These are phyloP conservation scores for Channa striata DNA, from an alignment of 2,797 vertebrate species.

Conservation along the genomic window DNA sequence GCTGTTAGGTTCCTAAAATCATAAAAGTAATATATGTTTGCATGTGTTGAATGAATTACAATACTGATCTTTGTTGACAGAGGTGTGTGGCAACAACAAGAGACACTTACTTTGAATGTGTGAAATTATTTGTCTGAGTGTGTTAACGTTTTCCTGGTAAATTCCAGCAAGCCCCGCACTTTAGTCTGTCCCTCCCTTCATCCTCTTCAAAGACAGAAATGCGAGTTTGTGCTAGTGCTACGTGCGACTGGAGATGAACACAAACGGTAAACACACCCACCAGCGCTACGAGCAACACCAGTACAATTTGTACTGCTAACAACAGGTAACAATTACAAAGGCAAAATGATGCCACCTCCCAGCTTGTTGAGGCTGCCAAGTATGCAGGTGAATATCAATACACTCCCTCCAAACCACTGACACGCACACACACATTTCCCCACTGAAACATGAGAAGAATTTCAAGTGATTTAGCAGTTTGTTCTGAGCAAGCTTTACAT, in stretches of 20 bases:
- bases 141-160: not conserved
- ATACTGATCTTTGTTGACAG: slow-evolving; percentile 2
- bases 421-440: slow-evolving; percentile 6
- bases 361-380: slow-evolving; percentile 69
- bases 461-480: slow-evolving; percentile 24
- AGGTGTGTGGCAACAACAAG: not conserved
- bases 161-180: no score
- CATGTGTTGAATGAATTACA: slow-evolving; percentile 1
- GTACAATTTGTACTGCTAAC: slow-evolving; percentile 8
- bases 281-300: not conserved
- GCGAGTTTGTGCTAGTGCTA: slow-evolving; percentile 64
- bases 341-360: slow-evolving; percentile 47
- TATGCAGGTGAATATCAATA: slow-evolving; percentile 75
- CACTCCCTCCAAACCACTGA: not conserved
- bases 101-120: not conserved
- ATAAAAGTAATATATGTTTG: not conserved
- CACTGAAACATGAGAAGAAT: slow-evolving; percentile 52
- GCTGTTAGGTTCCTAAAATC: slow-evolving; percentile 5
- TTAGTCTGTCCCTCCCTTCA: slow-evolving; percentile 43
- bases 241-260: slow-evolving; percentile 18
- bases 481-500: slow-evolving; percentile 33
- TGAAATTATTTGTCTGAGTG: not conserved
- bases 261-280: slow-evolving; percentile 11
- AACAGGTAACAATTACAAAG: slow-evolving; percentile 48
- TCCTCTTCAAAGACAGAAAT: slow-evolving; percentile 52